Base-by-base conservation (phyloP, 1,140 invertebrate species). In the Araneus ventricosus region DNA sequence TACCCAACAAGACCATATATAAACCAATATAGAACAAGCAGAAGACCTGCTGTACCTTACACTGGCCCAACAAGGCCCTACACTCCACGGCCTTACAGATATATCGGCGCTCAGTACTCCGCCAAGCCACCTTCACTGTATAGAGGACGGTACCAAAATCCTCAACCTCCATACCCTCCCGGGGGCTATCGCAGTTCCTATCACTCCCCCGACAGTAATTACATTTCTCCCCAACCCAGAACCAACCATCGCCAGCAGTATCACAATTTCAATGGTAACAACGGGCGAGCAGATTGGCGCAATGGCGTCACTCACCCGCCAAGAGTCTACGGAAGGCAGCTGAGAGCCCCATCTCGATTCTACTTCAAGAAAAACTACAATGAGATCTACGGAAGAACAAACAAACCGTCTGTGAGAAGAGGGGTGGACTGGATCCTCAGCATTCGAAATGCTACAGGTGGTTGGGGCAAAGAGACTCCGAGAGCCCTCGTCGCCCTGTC, bases 401-500 rank as follows among this genome's bases (percentile, higher is more conserved):
- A 84, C 27, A 30, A 17, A 1, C 3, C 4, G 27, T 61, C 27
- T 5, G 34, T 87, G 4, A 10, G 24, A 4, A 22, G 57, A 61
- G 85, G 57, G 17, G 17, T 1, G 5, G 30, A 30, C 8, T 87
- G 85, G 85, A 87, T 87, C 24, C 34, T 61, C 8, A 87, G 57
- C 57, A 34, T 37, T 5, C n/a, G 57, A 2, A 45, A 87, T 37
- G n/a, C 85, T 20, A 30, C 37, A 10, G 57, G 57, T 10, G 85
- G 85, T 20, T 87, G 85, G 85, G 85, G 27, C 3, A 27, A 10
- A 30, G 85, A 87, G 27, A 87, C 85, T 14, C 85, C 85, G 10
- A 59, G 85, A n/a, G 85, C 85, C 17, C 34, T 87, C 30, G 37
- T 87, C 22, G 85, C 85, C 0, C 57, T 87, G 27, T 87, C 85